These are phyloP conservation scores for Patiria miniata DNA, from an alignment of 35 echinoderm and acorn worm genomes.

Conservation along the genomic window DNA sequence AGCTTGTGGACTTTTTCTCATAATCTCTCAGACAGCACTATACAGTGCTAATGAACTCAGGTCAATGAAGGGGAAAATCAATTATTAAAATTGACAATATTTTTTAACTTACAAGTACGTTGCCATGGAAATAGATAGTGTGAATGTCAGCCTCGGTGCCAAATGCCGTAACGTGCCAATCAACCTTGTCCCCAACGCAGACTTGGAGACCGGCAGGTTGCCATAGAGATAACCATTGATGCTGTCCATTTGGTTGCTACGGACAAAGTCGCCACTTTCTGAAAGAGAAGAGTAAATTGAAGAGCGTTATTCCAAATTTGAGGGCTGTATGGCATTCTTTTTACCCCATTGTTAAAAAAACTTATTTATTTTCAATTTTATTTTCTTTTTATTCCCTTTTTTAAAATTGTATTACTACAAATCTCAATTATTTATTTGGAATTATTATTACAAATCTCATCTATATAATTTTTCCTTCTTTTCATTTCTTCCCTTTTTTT, in stretches of 20 bases:
- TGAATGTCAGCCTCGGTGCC: conserved; percentile 92
- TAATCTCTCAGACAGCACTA: too few relatives aligned
- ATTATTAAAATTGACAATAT: not conserved
- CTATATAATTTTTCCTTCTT: too few relatives aligned
- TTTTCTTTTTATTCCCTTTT: too few relatives aligned
- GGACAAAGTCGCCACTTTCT: conserved; percentile 82
- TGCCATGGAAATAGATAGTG: conserved; percentile 84
- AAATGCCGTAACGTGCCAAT: conserved; percentile 84
- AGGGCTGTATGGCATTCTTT: not conserved
- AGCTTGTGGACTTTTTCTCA: too few relatives aligned
- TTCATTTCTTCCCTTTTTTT: too few relatives aligned
- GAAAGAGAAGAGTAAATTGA: not conserved
- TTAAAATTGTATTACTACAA: too few relatives aligned
- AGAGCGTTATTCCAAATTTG: not conserved
- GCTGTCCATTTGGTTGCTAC: conserved; percentile 66
- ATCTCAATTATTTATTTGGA: too few relatives aligned
- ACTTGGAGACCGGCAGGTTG: conserved; percentile 80
- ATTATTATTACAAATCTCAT: too few relatives aligned
- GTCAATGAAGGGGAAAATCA: too few relatives aligned
- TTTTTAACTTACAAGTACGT: conserved; percentile 70
- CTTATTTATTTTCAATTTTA: too few relatives aligned
- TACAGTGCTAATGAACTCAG: too few relatives aligned
- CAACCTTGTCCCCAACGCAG: conserved; percentile 71
- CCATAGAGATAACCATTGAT: conserved; percentile 89
- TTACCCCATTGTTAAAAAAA: not conserved